Evolutionary conservation across 2,113 vertebrate genomes (phyloP).

Genomic region (Myiagra hebetior): DNA sequence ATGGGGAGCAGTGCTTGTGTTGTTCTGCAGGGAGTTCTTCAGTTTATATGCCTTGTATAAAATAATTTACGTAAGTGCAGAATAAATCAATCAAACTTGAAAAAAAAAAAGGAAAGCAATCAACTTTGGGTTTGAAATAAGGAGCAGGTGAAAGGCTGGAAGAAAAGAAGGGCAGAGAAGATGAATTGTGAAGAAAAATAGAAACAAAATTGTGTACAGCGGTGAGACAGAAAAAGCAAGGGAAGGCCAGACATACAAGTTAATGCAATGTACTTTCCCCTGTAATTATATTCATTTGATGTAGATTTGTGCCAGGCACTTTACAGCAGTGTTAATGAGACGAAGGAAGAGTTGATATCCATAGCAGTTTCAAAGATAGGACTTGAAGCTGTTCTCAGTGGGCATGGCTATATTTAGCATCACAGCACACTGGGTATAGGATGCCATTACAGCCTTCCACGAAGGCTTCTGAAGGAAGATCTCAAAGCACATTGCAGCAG

Average conservation of each 20-base stretch:
- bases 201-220: not conserved
- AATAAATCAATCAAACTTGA: not conserved
- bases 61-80: not conserved
- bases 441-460: not conserved
- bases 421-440: not conserved
- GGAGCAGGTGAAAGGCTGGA: not conserved
- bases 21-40: not conserved
- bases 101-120: not conserved
- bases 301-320: constrained; percentile 27
- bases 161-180: not conserved
- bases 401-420: constrained; percentile 27
- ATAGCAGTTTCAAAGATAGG: not conserved
- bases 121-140: not conserved
- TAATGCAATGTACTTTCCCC: not conserved
- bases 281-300: constrained; percentile 46
- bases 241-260: not conserved
- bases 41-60: not conserved
- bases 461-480: not conserved
- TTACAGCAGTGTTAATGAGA: constrained; percentile 30
- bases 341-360: constrained; percentile 13
- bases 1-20: not conserved
- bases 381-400: not conserved
- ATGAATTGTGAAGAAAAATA: not conserved
- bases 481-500: not conserved
- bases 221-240: not conserved